These are phyloP conservation scores for Branchipolynoe longqiensis DNA, from an alignment of 2,888 invertebrate genomes.

Conservation along the genomic window DNA sequence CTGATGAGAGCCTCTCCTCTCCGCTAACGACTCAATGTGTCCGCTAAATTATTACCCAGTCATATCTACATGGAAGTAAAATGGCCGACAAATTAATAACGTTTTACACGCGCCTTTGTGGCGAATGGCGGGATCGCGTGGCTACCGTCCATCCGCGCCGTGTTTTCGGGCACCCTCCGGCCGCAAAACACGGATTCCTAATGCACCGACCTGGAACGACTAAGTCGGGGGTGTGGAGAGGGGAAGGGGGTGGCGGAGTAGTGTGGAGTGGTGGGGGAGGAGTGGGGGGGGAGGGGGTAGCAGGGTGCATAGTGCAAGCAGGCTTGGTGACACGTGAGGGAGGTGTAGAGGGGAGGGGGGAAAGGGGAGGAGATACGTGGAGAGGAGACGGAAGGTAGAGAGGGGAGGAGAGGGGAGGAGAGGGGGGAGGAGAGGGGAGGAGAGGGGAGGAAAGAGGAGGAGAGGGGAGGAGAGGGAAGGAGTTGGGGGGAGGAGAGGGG, in stretches of 20 bases:
- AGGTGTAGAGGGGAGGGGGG: background rate
- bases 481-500: no score
- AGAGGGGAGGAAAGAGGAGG: no score
- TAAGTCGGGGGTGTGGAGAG: slow-evolving; percentile 31
- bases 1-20: background rate
- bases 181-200: slow-evolving; percentile 46
- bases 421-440: background rate
- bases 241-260: slow-evolving; percentile 14
- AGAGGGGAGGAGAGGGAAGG: no score
- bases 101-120: slow-evolving; percentile 47
- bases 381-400: no score
- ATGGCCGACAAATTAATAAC: slow-evolving; percentile 57
- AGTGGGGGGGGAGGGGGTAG: background rate
- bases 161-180: slow-evolving; percentile 38
- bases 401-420: background rate
- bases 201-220: slow-evolving; percentile 45
- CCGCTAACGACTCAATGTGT: slow-evolving; percentile 43
- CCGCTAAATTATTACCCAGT: slow-evolving; percentile 45
- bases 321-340: no score
- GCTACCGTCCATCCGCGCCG: background rate
- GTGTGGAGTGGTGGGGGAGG: background rate
- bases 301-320: no score
- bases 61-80: slow-evolving; percentile 51
- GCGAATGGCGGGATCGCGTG: slow-evolving; percentile 42
- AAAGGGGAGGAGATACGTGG: no score